Conservation (phyloP, 1,140 invertebrate genomes). For the Nasonia longicornis region DNA sequence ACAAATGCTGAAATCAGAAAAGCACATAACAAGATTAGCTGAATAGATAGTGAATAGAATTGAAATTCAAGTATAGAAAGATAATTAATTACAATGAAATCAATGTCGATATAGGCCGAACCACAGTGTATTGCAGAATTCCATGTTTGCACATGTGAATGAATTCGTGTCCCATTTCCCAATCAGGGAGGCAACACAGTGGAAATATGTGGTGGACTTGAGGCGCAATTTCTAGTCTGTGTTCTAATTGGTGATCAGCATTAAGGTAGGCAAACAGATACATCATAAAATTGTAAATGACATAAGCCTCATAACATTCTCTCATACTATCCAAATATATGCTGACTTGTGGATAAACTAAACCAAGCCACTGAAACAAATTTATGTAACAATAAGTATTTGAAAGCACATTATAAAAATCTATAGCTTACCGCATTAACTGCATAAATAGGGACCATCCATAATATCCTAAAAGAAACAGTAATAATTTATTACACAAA, state of each 20-base stretch:
- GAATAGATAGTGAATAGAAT: conserved; percentile 1
- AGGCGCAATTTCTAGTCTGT: conserved; percentile 84
- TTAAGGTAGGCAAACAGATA: conserved; percentile 92
- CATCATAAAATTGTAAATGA: conserved; percentile 98
- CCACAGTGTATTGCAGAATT: conserved; percentile 93
- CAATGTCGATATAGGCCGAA: conserved; percentile 88
- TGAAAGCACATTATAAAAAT: conserved; percentile 33
- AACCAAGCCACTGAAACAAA: conserved; percentile 81
- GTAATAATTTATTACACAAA: conserved; percentile 32
- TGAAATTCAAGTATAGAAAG: conserved; percentile 25
- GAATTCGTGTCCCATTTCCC: conserved; percentile 92
- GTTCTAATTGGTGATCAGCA: conserved; percentile 85
- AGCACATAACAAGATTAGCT: conserved; percentile 38
- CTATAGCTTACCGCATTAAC: conserved; percentile 86
- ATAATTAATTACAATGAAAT: conserved; percentile 84
- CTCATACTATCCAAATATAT: conserved; percentile 93
- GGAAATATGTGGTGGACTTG: conserved; percentile 89
- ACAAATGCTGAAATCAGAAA: conserved; percentile 78
- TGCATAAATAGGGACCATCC: conserved; percentile 98
- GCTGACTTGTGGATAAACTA: conserved; percentile 84
- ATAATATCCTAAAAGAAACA: conserved; percentile 83
- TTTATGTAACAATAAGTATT: conserved; percentile 13
- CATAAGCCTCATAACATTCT: conserved; percentile 97
- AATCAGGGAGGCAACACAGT: conserved; percentile 84
- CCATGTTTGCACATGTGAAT: conserved; percentile 96